Evolutionary conservation across 2,888 invertebrate species (phyloP).

Genomic region (Phragmatobia fuliginosa): DNA sequence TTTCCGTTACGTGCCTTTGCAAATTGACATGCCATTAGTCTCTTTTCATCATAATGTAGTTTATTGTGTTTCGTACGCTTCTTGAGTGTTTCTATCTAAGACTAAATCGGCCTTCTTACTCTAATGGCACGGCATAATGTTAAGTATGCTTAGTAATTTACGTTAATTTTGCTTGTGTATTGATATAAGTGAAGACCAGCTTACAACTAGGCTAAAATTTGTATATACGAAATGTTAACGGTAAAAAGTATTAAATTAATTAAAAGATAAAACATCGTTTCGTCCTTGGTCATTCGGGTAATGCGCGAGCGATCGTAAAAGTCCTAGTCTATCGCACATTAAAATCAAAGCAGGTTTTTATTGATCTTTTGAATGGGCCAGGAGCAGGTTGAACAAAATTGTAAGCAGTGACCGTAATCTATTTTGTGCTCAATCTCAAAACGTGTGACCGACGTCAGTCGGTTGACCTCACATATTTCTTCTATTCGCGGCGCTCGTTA

Average conservation of each 20-base stretch:
- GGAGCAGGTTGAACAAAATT: constrained; percentile 71
- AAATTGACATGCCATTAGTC: not conserved
- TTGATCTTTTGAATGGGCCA: constrained; percentile 65
- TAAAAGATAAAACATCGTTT: constrained; percentile 55
- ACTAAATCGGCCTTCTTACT: not conserved
- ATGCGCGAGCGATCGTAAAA: constrained; percentile 42
- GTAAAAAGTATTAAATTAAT: constrained; percentile 44
- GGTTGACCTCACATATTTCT: constrained; percentile 77
- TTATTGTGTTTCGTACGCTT: not conserved
- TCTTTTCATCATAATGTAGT: not conserved
- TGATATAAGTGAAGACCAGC: not conserved
- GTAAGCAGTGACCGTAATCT: constrained; percentile 76
- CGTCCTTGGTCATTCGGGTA: constrained; percentile 50
- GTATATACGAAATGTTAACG: constrained; percentile 45
- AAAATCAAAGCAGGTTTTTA: constrained; percentile 70
- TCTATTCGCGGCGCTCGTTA: constrained; percentile 70
- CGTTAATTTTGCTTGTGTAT: not conserved
- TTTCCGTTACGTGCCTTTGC: not conserved
- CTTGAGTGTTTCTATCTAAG: not conserved
- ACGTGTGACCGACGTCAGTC: constrained; percentile 72
- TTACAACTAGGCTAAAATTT: not conserved
- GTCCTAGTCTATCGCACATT: constrained; percentile 54
- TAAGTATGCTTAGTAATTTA: not conserved
- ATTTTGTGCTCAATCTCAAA: constrained; percentile 68
- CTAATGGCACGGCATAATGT: not conserved